Percentiles rank a stretch among this genome's conserved stretches.
Evolutionary conservation across 2,113 vertebrate species (phyloP).

Genomic region (Promerops cafer): DNA sequence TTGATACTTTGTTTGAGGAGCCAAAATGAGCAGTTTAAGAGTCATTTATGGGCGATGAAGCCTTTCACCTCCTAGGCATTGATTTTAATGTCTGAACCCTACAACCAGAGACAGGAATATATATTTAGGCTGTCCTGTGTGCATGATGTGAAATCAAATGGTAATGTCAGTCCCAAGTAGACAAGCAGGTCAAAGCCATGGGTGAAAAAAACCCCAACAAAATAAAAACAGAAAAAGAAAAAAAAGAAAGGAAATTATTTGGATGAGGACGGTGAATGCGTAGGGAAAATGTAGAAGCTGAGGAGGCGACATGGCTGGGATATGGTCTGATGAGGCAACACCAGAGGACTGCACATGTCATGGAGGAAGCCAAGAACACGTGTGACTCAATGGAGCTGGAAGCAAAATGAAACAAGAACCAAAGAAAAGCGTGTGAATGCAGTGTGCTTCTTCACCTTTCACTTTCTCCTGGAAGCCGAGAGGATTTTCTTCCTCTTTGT

Average conservation of each 20-base stretch:
- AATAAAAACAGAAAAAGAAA: background rate
- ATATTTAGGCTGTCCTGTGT: background rate
- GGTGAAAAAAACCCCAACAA: background rate
- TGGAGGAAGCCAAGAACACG: background rate
- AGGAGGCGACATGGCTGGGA: background rate
- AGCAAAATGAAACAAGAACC: background rate
- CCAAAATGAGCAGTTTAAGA: background rate
- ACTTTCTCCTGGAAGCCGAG: background rate
- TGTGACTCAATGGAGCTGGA: background rate
- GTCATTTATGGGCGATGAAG: background rate
- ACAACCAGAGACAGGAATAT: background rate
- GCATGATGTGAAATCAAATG: slow-evolving; percentile 1
- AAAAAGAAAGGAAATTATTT: background rate
- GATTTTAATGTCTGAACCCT: background rate
- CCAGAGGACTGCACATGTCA: background rate
- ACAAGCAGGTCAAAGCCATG: background rate
- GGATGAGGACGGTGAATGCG: background rate
- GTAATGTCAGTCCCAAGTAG: background rate
- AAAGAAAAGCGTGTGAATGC: fast-evolving
- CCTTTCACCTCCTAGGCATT: slow-evolving; percentile 3
- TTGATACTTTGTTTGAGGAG: background rate
- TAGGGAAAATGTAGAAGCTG: background rate
- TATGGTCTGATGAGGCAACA: background rate
- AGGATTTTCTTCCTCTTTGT: background rate
- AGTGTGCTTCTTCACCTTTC: background rate